phyloP scores from a whole-genome alignment of 2,888 invertebrate genomes.

The Drosophila maculinotata region DNA sequence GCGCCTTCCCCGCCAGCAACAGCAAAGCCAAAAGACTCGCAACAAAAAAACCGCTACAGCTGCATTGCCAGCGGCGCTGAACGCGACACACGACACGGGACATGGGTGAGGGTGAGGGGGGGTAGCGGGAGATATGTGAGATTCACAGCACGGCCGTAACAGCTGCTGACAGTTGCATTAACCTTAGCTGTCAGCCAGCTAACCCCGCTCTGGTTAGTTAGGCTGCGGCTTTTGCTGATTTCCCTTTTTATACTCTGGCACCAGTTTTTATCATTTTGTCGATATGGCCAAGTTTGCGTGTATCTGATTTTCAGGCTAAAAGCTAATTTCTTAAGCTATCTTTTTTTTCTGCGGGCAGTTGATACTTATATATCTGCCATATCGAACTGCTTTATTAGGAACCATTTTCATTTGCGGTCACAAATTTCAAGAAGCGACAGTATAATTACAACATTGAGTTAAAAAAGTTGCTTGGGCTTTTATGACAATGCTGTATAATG shows the following conservation, averaged over 20 bases:
- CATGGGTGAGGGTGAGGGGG: neutral
- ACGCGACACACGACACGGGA: constrained; percentile 7
- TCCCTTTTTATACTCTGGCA: constrained; percentile 6
- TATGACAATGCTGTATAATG: too few species aligned
- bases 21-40: neutral
- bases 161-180: constrained; percentile 54
- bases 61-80: constrained; percentile 34
- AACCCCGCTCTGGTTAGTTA: constrained; percentile 15
- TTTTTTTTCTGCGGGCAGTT: too few species aligned
- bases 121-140: neutral
- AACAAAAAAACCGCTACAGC: constrained; percentile 16
- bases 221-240: constrained; percentile 5
- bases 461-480: too few species aligned
- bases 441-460: too few species aligned
- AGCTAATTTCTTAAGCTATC: too few species aligned
- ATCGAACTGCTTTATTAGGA: too few species aligned
- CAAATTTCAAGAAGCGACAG: too few species aligned
- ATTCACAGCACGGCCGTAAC: constrained; percentile 23
- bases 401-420: too few species aligned
- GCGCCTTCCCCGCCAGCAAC: neutral
- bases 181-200: constrained; percentile 39
- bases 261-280: constrained; percentile 1
- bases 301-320: too few species aligned
- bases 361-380: too few species aligned
- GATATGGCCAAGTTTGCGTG: neutral